These are phyloP conservation scores for Geotrupes spiniger DNA, from an alignment of 2,888 invertebrate species.

Conservation along the genomic window DNA sequence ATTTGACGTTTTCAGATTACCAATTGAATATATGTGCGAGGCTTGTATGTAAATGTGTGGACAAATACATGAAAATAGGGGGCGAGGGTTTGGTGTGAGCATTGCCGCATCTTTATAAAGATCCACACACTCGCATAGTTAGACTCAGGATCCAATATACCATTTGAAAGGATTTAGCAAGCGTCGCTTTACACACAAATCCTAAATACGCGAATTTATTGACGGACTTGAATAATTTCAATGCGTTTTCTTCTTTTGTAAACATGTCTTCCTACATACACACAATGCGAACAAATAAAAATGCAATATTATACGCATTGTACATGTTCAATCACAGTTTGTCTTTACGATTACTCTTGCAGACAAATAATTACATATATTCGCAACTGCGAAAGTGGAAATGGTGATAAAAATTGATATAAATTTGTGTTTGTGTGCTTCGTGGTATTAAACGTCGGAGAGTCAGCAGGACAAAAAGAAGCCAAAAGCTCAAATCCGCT, in stretches of 20 bases:
- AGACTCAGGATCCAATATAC: conserved; percentile 44
- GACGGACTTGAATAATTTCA: conserved; percentile 38
- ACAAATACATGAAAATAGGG: conserved; percentile 12
- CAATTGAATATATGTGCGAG: neutral
- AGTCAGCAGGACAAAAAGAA: conserved; percentile 45
- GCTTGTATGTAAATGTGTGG: conserved; percentile 13
- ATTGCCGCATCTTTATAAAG: conserved; percentile 30
- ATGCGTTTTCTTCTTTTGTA: conserved; percentile 16
- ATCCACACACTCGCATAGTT: conserved; percentile 30
- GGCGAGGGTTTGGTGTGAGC: conserved; percentile 20
- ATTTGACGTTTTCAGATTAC: neutral
- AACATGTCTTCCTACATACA: conserved; percentile 4
- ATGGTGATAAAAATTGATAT: no score
- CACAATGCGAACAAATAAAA: no score
- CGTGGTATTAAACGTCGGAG: conserved; percentile 32
- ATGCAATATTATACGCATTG: no score
- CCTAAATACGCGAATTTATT: conserved; percentile 50
- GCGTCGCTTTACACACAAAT: conserved; percentile 48
- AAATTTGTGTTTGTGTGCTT: conserved; percentile 20
- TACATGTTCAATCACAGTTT: no score
- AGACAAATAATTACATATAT: no score
- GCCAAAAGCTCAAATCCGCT: conserved; percentile 50
- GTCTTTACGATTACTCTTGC: no score
- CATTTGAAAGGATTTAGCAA: conserved; percentile 50
- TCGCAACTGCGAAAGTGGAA: no score